phyloP scores from a whole-genome alignment of 2,113 vertebrate species.

The Gracilinanus agilis region DNA sequence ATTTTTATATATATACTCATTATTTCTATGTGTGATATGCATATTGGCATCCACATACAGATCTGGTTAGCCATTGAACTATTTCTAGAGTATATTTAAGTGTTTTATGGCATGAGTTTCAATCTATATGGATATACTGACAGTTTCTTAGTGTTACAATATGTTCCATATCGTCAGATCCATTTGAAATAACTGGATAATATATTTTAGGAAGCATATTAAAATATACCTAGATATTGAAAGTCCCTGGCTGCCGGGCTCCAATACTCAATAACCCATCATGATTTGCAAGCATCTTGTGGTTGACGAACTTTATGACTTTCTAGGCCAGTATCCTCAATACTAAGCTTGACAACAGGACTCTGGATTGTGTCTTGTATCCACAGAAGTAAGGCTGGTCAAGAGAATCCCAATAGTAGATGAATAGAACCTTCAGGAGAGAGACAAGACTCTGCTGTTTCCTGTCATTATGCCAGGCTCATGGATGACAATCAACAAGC shows the following conservation, averaged over 20 bases:
- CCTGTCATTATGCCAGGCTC: neutral
- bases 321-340: neutral
- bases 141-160: constrained; percentile 79
- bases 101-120: constrained; percentile 84
- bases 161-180: constrained; percentile 78
- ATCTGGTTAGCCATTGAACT: neutral
- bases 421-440: neutral
- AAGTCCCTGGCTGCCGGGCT: constrained; percentile 35
- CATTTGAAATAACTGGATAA: constrained; percentile 74
- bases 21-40: neutral
- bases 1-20: constrained; percentile 63
- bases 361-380: neutral
- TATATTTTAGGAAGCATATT: constrained; percentile 76
- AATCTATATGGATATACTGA: constrained; percentile 84
- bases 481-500: neutral
- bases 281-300: neutral
- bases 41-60: neutral
- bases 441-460: neutral
- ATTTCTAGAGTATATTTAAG: constrained; percentile 81
- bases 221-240: constrained; percentile 37
- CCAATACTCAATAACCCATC: neutral
- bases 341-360: neutral
- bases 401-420: neutral
- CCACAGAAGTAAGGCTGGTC: neutral
- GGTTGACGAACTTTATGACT: neutral